These are phyloP conservation scores for Scylla paramamosain DNA, from an alignment of 1,140 invertebrate genomes.

Conservation along the genomic window DNA sequence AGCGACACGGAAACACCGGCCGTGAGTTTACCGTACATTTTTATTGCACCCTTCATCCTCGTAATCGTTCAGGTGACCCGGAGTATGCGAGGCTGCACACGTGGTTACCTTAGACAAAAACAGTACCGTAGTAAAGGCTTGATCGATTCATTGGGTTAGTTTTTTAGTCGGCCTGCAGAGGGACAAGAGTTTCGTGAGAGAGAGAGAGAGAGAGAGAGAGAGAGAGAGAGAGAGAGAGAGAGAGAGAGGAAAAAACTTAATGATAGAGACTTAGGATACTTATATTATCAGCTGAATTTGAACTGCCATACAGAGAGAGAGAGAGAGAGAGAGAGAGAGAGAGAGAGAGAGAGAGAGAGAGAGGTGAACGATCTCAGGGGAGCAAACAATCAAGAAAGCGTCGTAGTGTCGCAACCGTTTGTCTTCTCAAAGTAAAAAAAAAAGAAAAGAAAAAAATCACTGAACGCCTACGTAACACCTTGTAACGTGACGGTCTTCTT, in stretches of 20 bases:
- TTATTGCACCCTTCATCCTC: too few species aligned
- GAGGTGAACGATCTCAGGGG: background rate
- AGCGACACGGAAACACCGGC: too few species aligned
- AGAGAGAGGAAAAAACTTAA: background rate
- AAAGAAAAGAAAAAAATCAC: background rate
- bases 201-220: constrained; percentile 20
- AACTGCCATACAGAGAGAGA: background rate
- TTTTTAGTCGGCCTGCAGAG: background rate
- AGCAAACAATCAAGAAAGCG: background rate
- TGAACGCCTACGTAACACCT: background rate
- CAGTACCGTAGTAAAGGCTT: background rate
- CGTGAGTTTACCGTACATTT: too few species aligned
- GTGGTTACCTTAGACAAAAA: background rate
- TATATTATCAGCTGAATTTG: too few species aligned
- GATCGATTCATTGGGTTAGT: background rate
- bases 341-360: background rate
- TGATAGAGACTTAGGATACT: too few species aligned
- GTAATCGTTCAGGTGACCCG: background rate
- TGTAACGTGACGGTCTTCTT: background rate
- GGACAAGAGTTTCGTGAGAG: background rate
- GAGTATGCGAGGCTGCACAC: too few species aligned
- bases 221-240: constrained; percentile 18
- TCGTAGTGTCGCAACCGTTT: background rate
- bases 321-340: background rate
- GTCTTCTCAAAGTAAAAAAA: background rate